Conservation (phyloP, 2,888 invertebrate genomes). For the Marasmarcha lunaedactyla region DNA sequence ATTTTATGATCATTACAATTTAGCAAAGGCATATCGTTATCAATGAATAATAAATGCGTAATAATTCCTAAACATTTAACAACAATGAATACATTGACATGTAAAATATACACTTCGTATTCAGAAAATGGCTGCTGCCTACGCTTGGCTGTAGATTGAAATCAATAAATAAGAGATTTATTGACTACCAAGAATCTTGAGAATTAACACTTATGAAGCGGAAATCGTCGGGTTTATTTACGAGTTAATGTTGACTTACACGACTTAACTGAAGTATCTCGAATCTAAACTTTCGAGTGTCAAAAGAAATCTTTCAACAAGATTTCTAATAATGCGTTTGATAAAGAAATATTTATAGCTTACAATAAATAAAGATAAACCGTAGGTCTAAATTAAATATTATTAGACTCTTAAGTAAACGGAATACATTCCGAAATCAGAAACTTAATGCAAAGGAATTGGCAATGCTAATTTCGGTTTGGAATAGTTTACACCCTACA, state of each 20-base stretch:
- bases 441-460: no score
- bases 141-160: conserved; percentile 21
- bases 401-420: no score
- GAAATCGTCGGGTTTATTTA: background rate
- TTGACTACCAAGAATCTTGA: background rate
- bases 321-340: no score
- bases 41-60: conserved; percentile 5
- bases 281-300: no score
- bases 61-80: background rate
- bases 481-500: background rate
- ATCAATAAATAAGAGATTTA: background rate
- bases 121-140: conserved; percentile 26
- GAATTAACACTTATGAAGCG: background rate
- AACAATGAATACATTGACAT: background rate
- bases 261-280: background rate
- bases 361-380: no score
- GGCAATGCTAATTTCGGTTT: no score
- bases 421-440: no score
- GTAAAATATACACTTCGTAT: conserved; percentile 1
- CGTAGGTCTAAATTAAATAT: no score
- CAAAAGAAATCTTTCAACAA: no score
- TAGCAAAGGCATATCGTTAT: no score
- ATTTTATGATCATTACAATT: no score
- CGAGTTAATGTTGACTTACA: background rate
- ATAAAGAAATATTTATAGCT: no score